These are phyloP conservation scores for Listronotus oregonensis DNA, from an alignment of 1,140 invertebrate species.

Conservation along the genomic window DNA sequence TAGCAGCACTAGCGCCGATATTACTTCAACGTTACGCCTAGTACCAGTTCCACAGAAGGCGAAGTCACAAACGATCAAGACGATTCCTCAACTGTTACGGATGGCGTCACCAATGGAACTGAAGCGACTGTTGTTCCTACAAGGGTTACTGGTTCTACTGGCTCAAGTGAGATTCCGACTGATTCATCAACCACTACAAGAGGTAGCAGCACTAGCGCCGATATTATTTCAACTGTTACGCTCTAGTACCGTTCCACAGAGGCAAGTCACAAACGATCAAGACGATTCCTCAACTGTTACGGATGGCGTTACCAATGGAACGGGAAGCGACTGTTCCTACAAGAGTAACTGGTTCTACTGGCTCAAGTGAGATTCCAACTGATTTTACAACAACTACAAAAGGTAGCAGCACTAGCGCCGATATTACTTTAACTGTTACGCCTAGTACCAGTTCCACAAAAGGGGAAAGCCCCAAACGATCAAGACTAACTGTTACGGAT, in stretches of 20 bases:
- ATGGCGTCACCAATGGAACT: too few species aligned
- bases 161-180: background rate
- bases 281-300: too few species aligned
- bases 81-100: too few species aligned
- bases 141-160: background rate
- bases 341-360: background rate
- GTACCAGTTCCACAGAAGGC: background rate
- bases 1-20: background rate
- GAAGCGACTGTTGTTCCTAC: background rate
- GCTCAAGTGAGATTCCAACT: background rate
- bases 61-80: too few species aligned
- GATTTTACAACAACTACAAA: background rate
- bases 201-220: background rate
- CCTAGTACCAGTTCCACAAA: background rate
- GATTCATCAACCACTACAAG: background rate
- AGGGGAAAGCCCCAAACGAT: background rate
- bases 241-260: background rate
- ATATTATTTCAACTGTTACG: too few species aligned
- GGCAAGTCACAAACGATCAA: too few species aligned
- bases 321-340: background rate
- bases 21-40: background rate
- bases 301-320: too few species aligned
- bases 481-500: too few species aligned
- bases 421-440: too few species aligned
- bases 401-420: background rate